A percentile compares a stretch with the other conserved stretches of the same genome.
Conservation (phyloP, 2,888 invertebrate species). For the Ctenicera cuprea region DNA sequence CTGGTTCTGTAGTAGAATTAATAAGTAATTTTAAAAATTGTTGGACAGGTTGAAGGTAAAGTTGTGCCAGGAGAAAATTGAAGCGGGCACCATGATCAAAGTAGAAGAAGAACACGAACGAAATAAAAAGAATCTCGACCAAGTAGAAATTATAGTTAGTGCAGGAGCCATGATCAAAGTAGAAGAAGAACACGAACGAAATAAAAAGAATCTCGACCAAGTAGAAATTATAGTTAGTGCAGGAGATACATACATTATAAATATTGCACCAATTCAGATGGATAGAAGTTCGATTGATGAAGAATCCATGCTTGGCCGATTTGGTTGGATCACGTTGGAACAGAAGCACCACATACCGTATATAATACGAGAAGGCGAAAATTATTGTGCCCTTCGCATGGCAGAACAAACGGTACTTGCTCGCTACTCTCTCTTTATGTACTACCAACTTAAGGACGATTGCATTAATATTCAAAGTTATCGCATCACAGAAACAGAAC, state of each 20-base stretch:
- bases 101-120: too few species aligned
- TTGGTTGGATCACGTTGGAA: conserved; percentile 29
- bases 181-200: too few species aligned
- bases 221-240: neutral
- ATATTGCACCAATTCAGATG: neutral
- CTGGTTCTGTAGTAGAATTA: too few species aligned
- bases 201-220: neutral
- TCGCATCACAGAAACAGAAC: conserved; percentile 15
- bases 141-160: neutral
- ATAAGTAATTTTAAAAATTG: too few species aligned
- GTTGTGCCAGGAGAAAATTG: too few species aligned
- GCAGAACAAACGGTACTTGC: neutral
- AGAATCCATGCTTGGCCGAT: conserved; percentile 21
- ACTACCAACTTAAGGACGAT: neutral
- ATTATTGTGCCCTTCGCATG: conserved; percentile 37
- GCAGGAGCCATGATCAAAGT: too few species aligned
- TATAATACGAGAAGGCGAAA: conserved; percentile 18
- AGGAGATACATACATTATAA: neutral
- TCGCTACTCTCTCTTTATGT: neutral
- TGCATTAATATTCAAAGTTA: conserved; percentile 18
- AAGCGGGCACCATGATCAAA: too few species aligned
- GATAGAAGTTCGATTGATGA: neutral
- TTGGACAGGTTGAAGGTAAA: too few species aligned
- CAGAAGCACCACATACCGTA: conserved; percentile 19
- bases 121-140: neutral